These are phyloP conservation scores for Aphaenogaster rudis DNA, from an alignment of 1,140 invertebrate genomes.

Conservation along the genomic window DNA sequence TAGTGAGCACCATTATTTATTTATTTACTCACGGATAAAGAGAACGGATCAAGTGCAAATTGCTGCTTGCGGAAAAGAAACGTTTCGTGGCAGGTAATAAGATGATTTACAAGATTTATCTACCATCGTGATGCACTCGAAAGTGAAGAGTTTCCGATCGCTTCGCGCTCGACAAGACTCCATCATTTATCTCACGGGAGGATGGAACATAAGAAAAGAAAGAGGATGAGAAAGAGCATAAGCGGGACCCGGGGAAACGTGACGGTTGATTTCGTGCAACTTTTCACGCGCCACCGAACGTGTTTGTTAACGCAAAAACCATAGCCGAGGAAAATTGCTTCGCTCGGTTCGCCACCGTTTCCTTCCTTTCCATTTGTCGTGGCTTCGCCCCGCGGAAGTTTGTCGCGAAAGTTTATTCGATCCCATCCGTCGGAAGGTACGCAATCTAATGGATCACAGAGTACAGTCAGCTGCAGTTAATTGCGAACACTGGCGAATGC, in stretches of 20 bases:
- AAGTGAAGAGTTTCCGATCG: conserved; percentile 6
- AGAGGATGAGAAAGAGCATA: not conserved
- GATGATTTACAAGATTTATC: conserved; percentile 50
- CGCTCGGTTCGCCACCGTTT: not conserved
- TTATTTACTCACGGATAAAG: conserved; percentile 39
- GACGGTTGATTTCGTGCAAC: conserved; percentile 31
- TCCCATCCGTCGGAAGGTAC: not conserved
- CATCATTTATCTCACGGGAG: conserved; percentile 24
- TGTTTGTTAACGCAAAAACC: conserved; percentile 54
- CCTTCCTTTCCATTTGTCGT: conserved; percentile 10
- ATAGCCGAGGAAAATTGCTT: conserved; percentile 50
- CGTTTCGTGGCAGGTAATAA: conserved; percentile 11
- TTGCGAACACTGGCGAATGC: conserved; percentile 15
- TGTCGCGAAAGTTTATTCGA: conserved; percentile 27
- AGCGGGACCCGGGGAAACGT: not conserved
- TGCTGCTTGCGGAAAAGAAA: conserved; percentile 2
- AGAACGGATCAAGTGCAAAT: not conserved
- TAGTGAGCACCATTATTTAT: not conserved
- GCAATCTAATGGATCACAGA: conserved; percentile 24
- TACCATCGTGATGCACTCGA: not conserved
- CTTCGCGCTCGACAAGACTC: conserved; percentile 14
- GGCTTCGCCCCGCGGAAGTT: conserved; percentile 11
- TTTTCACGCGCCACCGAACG: conserved; percentile 36
- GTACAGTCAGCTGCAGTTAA: conserved; percentile 30
- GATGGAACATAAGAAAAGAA: not conserved